Conservation (phyloP, 1,140 invertebrate species). For the Lepidostoma basale region DNA sequence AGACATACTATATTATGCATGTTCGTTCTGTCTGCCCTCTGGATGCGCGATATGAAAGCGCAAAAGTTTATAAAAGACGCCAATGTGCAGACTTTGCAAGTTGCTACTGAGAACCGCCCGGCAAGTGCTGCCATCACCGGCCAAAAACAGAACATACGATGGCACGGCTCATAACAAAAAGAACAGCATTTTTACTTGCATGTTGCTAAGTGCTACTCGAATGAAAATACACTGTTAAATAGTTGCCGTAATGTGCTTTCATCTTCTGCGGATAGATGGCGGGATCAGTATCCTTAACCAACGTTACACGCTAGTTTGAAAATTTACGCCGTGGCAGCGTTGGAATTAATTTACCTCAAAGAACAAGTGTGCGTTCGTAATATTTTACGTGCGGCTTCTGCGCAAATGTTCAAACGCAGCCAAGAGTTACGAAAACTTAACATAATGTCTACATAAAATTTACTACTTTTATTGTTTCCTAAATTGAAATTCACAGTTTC, state of each 20-base stretch:
- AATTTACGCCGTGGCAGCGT: not conserved
- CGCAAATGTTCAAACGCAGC: too few species aligned
- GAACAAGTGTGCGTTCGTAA: too few species aligned
- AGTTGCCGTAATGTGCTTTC: not conserved
- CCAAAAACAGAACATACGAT: not conserved
- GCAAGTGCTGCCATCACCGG: not conserved
- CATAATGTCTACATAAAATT: too few species aligned
- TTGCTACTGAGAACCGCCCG: conserved; percentile 14
- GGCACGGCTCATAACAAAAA: too few species aligned
- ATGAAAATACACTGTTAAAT: not conserved
- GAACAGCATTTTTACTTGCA: not conserved
- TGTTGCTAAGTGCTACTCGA: not conserved
- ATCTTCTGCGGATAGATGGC: not conserved
- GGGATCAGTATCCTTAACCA: not conserved
- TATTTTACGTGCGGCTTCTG: too few species aligned
- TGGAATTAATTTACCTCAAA: too few species aligned
- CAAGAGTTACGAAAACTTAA: too few species aligned
- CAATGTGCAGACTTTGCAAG: conserved; percentile 14
- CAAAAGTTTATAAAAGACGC: not conserved
- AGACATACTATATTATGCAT: not conserved
- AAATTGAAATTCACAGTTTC: too few species aligned
- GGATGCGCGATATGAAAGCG: not conserved
- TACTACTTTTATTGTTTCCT: too few species aligned
- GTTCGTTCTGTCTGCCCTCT: too few species aligned
- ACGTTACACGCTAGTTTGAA: not conserved